Evolutionary conservation across 2,113 vertebrate species (phyloP).

Genomic region (Dicerorhinus sumatrensis): DNA sequence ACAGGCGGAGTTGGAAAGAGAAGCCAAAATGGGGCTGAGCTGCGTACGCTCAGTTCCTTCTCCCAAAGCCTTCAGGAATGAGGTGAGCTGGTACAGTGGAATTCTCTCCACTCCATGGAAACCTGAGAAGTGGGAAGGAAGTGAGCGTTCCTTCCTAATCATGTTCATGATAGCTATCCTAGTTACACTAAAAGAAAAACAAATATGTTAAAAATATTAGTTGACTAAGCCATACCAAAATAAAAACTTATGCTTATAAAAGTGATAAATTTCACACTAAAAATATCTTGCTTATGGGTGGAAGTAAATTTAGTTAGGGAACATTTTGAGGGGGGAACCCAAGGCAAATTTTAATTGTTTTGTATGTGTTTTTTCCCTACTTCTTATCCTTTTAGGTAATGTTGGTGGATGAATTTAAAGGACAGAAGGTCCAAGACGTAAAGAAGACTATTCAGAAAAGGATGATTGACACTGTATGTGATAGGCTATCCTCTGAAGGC

Average conservation of each 20-base stretch:
- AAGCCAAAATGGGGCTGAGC: not conserved
- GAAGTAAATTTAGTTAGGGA: constrained; percentile 40
- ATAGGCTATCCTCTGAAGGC: not conserved
- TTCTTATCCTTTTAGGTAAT: constrained; percentile 90
- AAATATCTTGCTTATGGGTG: not conserved
- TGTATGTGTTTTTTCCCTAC: not conserved
- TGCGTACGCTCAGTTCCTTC: not conserved
- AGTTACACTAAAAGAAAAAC: not conserved
- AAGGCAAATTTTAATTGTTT: constrained; percentile 47
- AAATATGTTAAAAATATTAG: not conserved
- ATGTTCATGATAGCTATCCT: not conserved
- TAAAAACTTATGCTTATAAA: not conserved
- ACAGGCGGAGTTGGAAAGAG: not conserved
- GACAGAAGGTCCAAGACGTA: constrained; percentile 96
- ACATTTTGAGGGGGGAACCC: not conserved
- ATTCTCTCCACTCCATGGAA: not conserved
- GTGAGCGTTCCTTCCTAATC: not conserved
- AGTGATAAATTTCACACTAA: constrained; percentile 28
- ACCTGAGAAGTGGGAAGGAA: not conserved
- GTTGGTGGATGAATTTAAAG: constrained; percentile 96
- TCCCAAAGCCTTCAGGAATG: not conserved
- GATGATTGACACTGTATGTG: constrained; percentile 93
- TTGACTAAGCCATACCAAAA: not conserved
- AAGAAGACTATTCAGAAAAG: constrained; percentile 96
- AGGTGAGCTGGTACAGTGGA: not conserved